Base-by-base conservation (phyloP, 2,888 invertebrate species). In the Gonocerus acuteangulatus region DNA sequence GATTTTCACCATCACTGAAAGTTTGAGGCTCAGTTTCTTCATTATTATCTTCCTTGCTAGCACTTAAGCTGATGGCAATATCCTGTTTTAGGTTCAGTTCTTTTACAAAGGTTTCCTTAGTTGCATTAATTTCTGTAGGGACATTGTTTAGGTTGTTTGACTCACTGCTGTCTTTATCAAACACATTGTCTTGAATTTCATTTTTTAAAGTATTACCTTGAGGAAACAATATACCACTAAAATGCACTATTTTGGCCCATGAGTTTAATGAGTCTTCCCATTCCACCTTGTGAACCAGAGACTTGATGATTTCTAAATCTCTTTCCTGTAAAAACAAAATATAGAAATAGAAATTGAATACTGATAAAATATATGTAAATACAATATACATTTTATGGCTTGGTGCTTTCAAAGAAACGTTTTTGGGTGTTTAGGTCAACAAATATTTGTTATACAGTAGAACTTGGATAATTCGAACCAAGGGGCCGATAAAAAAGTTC, bases 141-240 rank as follows among this genome's bases (percentile, higher is more conserved):
- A 32, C 7, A 32, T 32, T 32, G 11, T 32, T 32, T 32, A 9
- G 7, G 6, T 32, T 32, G 32, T 32, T 32, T 32, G 32, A 32
- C 11, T 9, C 32, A 32, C 11, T 11, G 11, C 6, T 32, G 11
- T 32, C 11, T 32, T 32, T 6, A 32, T 9, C 11, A 32, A 6
- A 32, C 6, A 9, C 11, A 32, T 6, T 32, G 32, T 32, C 11
- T 61, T 73, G 73, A 18, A 75, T n/a, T n/a, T n/a, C n/a, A n/a
- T n/a, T n/a, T n/a, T n/a, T 65, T 48, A 75, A 62, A 60, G 70
- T 68, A 39, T 70, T 65, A 18, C 62, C 52, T 16, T 63, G 32
- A 18, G 65, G 65, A 48, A 64, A 65, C 13, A 27, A 22, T 11
- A 62, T 51, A 18, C 65, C 65, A 48, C 56, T 23, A 27, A 62